Conservation (phyloP, 2,797 vertebrate species). For the Siniperca scherzeri region DNA sequence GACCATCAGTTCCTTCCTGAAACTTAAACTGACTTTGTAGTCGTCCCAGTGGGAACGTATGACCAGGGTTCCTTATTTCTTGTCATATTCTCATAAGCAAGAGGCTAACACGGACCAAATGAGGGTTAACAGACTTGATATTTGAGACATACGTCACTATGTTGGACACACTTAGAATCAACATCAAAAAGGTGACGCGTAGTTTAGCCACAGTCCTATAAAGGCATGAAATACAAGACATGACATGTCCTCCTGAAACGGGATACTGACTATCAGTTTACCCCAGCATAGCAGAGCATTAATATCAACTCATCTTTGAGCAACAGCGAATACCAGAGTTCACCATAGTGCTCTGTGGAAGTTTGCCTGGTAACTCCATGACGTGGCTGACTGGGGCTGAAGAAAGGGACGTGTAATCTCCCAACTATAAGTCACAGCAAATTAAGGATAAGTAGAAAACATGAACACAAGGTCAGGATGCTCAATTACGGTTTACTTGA, state of each 20-base stretch:
- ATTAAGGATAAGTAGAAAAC: not conserved
- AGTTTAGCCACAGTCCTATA: slow-evolving; percentile 5
- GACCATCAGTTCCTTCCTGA: slow-evolving; percentile 54
- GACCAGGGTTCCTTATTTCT: slow-evolving; percentile 11
- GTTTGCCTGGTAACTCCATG: not conserved
- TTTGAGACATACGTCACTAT: not conserved
- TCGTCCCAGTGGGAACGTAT: not conserved
- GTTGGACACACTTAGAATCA: not conserved
- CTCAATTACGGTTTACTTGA: not conserved
- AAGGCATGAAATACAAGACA: slow-evolving; percentile 45
- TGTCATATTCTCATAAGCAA: slow-evolving; percentile 5
- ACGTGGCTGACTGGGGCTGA: not conserved
- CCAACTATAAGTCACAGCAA: not conserved
- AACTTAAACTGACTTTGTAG: slow-evolving; percentile 37
- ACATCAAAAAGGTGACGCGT: not conserved
- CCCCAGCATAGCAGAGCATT: slow-evolving; percentile 37
- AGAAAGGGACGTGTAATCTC: not conserved
- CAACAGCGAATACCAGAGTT: slow-evolving; percentile 43
- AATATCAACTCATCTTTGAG: slow-evolving; percentile 23
- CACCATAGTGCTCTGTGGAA: not conserved
- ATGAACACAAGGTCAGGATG: not conserved
- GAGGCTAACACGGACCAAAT: not conserved
- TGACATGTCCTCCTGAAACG: slow-evolving; percentile 33
- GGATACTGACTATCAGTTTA: slow-evolving; percentile 31
- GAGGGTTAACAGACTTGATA: slow-evolving; percentile 2